phyloP scores from a whole-genome alignment of 2,797 vertebrate species.

The Hippoglossus hippoglossus region DNA sequence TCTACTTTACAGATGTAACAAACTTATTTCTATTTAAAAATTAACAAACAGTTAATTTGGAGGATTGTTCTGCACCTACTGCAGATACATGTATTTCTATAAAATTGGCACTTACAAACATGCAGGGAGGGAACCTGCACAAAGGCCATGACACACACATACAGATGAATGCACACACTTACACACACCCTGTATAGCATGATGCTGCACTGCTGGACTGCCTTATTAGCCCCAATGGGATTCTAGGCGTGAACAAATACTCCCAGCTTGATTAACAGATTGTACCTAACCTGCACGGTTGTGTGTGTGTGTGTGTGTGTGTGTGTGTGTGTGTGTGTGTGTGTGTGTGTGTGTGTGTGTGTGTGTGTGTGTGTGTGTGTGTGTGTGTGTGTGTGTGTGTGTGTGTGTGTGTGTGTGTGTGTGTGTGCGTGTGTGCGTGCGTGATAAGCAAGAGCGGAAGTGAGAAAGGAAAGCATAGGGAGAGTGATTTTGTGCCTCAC shows the following conservation, averaged over 20 bases:
- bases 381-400: too few species aligned
- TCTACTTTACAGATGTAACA: background rate
- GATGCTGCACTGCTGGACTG: slow-evolving; percentile 71
- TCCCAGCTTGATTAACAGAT: slow-evolving; percentile 82
- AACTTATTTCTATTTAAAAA: background rate
- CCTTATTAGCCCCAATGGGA: slow-evolving; percentile 83
- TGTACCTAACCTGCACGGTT: slow-evolving; percentile 29
- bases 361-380: too few species aligned
- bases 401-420: too few species aligned
- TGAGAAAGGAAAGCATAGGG: background rate
- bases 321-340: too few species aligned
- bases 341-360: too few species aligned
- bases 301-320: too few species aligned
- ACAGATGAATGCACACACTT: too few species aligned
- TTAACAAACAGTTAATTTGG: too few species aligned
- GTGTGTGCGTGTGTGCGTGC: too few species aligned
- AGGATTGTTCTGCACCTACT: too few species aligned
- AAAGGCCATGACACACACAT: background rate
- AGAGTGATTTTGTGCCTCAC: slow-evolving; percentile 14
- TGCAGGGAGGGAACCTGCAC: background rate
- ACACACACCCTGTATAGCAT: slow-evolving; percentile 27
- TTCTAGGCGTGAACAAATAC: slow-evolving; percentile 77
- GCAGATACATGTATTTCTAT: too few species aligned
- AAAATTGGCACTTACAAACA: background rate
- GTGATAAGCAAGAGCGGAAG: background rate